A percentile compares a stretch with the other conserved stretches of the same genome.
Evolutionary conservation across 2,888 invertebrate genomes (phyloP).

Genomic region (Lepas anatifera): DNA sequence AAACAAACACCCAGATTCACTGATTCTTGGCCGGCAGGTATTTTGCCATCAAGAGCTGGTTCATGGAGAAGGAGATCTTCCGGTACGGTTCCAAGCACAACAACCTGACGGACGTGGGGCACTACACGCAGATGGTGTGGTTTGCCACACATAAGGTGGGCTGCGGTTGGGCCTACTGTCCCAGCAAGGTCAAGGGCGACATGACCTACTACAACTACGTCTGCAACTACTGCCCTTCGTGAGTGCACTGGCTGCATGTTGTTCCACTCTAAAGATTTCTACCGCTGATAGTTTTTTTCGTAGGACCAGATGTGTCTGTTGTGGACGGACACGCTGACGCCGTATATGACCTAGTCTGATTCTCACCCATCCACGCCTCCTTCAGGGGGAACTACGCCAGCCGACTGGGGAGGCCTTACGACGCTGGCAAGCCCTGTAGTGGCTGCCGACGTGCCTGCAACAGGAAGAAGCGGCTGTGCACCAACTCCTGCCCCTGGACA

Average conservation of each 20-base stretch:
- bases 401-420: conserved; percentile 53
- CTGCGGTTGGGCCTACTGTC: conserved; percentile 61
- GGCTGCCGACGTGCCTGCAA: conserved; percentile 52
- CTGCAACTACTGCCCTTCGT: conserved; percentile 75
- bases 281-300: too few species aligned
- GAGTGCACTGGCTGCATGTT: too few species aligned
- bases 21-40: conserved; percentile 47
- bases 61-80: conserved; percentile 57
- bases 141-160: conserved; percentile 62
- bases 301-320: too few species aligned
- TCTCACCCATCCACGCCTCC: neutral
- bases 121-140: conserved; percentile 76
- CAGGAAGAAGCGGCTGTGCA: conserved; percentile 48
- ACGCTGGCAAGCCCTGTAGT: conserved; percentile 44
- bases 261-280: too few species aligned
- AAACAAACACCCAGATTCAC: too few species aligned
- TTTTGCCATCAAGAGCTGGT: conserved; percentile 67
- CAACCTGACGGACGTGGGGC: conserved; percentile 52
- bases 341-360: too few species aligned
- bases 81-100: conserved; percentile 51
- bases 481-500: conserved; percentile 53
- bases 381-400: conserved; percentile 55
- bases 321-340: too few species aligned
- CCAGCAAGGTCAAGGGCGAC: conserved; percentile 29
- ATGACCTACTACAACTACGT: conserved; percentile 62